Conservation (phyloP, 1,140 invertebrate species). For the Zaprionus africanus region DNA sequence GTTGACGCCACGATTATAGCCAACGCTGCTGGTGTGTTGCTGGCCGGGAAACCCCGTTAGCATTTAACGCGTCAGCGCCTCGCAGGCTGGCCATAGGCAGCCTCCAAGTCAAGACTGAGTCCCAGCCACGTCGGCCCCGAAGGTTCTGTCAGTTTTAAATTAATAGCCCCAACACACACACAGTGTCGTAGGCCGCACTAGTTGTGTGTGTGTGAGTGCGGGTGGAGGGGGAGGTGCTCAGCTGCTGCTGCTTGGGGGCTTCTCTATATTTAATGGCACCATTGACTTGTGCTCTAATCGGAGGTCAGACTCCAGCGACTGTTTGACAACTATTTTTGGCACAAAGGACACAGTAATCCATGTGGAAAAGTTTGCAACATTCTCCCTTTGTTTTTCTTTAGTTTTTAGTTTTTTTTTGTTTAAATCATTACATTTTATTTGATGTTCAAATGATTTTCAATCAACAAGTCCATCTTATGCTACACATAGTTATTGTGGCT, state of each 20-base stretch:
- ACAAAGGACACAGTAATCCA: neutral
- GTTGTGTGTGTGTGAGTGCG: constrained; percentile 41
- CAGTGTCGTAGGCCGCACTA: constrained; percentile 26
- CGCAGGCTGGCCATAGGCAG: constrained; percentile 66
- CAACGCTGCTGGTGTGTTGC: constrained; percentile 47
- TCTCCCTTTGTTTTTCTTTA: neutral
- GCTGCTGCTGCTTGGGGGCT: constrained; percentile 30
- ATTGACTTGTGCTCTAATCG: constrained; percentile 75
- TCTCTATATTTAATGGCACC: constrained; percentile 72
- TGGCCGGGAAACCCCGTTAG: constrained; percentile 72
- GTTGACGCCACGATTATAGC: constrained; percentile 36
- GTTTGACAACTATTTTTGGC: constrained; percentile 2
- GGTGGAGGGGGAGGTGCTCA: constrained; percentile 25
- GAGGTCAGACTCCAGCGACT: constrained; percentile 30
- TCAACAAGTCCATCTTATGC: constrained; percentile 78
- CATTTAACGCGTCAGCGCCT: constrained; percentile 82
- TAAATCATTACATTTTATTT: constrained; percentile 75
- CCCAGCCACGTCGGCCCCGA: constrained; percentile 69
- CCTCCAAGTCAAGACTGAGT: constrained; percentile 43
- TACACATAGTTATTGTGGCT: constrained; percentile 66
- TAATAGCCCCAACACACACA: constrained; percentile 65
- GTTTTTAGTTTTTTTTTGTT: constrained; percentile 15
- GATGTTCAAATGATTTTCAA: constrained; percentile 80
- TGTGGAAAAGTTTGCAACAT: neutral
- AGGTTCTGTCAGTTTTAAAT: constrained; percentile 78